Conservation (phyloP, 2,797 vertebrate species). For the Xenops minutus region DNA sequence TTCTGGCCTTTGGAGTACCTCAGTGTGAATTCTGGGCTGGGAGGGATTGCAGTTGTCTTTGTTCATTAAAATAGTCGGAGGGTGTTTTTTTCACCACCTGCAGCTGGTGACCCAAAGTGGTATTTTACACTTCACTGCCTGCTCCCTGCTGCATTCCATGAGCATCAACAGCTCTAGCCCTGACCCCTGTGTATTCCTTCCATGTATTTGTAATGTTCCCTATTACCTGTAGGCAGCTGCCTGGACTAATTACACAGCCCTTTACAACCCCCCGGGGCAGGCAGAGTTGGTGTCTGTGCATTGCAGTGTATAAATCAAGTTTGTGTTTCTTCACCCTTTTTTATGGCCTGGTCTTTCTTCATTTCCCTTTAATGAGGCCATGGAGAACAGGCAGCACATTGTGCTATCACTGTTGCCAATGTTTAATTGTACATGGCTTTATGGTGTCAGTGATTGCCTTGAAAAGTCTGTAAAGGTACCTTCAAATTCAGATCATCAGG, state of each 20-base stretch:
- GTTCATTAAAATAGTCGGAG: neutral
- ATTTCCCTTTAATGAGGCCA: neutral
- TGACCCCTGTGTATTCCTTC: neutral
- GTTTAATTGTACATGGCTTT: neutral
- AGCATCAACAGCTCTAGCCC: neutral
- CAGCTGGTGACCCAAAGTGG: neutral
- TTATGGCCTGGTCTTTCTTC: neutral
- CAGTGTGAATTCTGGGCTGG: no score
- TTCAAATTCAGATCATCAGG: neutral
- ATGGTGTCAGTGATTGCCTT: neutral
- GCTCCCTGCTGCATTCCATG: neutral
- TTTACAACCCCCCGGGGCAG: neutral
- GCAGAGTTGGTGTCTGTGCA: neutral
- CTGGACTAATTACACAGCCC: neutral
- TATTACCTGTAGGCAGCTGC: slow-evolving; percentile 14
- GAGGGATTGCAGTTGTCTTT: neutral
- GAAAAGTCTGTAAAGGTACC: neutral
- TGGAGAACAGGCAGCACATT: neutral
- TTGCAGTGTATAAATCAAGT: neutral
- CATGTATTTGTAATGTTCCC: neutral
- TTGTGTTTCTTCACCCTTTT: neutral
- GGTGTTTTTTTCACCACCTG: neutral
- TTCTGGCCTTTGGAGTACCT: neutral
- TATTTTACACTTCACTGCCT: neutral
- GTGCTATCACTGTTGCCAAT: neutral